These are phyloP conservation scores for Myrmecophaga tridactyla DNA, from an alignment of 2,113 vertebrate species.

Conservation along the genomic window DNA sequence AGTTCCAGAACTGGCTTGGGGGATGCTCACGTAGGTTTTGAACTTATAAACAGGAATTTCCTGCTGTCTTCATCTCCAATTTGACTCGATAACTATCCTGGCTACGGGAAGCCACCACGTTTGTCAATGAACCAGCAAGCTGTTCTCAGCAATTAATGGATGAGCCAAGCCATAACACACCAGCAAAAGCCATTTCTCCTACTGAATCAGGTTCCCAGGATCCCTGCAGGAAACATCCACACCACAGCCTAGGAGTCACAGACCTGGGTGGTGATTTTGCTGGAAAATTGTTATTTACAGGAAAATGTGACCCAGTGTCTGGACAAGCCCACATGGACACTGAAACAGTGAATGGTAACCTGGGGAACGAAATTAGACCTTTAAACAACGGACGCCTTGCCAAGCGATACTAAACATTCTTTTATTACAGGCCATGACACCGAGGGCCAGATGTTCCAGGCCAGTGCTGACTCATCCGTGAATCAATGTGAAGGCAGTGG, in stretches of 20 bases:
- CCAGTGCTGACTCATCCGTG: neutral
- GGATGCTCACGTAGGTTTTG: neutral
- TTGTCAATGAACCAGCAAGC: neutral
- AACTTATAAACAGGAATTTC: neutral
- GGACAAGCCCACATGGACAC: neutral
- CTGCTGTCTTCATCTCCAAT: neutral
- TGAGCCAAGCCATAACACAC: neutral
- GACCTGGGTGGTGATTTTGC: neutral
- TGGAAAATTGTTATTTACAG: neutral
- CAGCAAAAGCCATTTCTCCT: rapidly evolving
- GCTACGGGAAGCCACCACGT: neutral
- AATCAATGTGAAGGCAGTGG: neutral
- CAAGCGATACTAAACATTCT: conserved; percentile 38
- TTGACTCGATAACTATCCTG: neutral
- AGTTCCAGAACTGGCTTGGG: neutral
- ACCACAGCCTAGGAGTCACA: neutral
- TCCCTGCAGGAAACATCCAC: neutral
- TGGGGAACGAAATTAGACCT: conserved; percentile 55
- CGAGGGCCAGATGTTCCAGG: conserved; percentile 31
- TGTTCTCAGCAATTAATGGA: neutral
- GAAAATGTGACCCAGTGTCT: conserved; percentile 70
- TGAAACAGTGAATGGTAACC: conserved; percentile 35
- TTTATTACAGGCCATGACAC: conserved; percentile 47
- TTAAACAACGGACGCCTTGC: conserved; percentile 35
- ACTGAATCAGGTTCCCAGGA: neutral